phyloP scores from a whole-genome alignment of 2,113 vertebrate genomes.

The Ivindomyrus marchei region DNA sequence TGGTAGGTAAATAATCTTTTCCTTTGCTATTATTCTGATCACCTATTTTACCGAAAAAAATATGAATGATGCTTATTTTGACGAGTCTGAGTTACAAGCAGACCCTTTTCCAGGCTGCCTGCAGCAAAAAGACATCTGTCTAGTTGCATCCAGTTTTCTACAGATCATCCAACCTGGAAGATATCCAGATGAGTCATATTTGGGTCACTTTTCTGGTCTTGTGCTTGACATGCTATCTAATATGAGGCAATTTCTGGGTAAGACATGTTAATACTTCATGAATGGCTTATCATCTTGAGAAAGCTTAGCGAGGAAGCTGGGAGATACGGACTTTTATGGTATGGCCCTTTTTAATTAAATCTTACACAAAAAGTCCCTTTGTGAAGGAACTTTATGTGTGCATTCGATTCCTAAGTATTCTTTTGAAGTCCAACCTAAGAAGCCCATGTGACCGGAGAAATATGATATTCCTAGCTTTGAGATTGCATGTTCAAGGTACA shows the following conservation, averaged over 20 bases:
- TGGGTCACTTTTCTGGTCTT: not conserved
- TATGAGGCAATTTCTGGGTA: not conserved
- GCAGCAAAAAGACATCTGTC: not conserved
- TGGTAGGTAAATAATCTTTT: not conserved
- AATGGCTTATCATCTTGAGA: not conserved
- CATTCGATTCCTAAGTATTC: not conserved
- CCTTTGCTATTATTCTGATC: not conserved
- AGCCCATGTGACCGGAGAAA: not conserved
- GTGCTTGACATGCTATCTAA: not conserved
- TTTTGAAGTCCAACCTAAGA: not conserved
- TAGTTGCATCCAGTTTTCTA: not conserved
- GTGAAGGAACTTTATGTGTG: not conserved
- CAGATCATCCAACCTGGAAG: not conserved
- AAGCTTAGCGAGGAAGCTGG: not conserved
- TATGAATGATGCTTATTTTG: not conserved
- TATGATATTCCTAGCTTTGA: not conserved
- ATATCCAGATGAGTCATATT: not conserved
- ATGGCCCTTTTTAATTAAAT: not conserved
- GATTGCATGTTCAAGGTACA: not conserved
- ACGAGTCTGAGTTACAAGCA: not conserved
- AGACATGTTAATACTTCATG: slow-evolving; percentile 1
- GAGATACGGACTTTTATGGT: not conserved
- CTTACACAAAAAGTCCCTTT: not conserved
- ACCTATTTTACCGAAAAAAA: not conserved
- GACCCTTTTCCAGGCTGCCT: not conserved